Conservation (phyloP, 2,888 invertebrate species). For the Papilio protenor region DNA sequence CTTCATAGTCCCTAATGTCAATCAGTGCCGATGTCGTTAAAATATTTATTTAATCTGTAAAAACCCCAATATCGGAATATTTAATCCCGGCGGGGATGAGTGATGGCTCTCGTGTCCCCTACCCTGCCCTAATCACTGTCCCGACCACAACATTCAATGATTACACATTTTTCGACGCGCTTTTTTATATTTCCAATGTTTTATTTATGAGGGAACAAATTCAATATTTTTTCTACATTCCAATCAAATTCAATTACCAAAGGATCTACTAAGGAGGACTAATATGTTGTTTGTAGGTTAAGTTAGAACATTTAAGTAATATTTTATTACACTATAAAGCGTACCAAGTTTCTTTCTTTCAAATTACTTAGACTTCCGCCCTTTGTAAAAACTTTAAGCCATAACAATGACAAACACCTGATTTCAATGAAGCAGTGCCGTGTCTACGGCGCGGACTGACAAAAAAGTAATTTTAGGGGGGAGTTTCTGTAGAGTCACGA, state of each 20-base stretch:
- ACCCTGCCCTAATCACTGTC: conserved; percentile 11
- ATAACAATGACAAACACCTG: conserved; percentile 12
- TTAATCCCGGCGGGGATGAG: conserved; percentile 18
- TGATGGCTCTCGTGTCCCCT: conserved; percentile 3
- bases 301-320: not conserved
- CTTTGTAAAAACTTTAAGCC: not conserved
- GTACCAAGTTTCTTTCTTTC: not conserved
- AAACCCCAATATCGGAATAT: conserved; percentile 23
- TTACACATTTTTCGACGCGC: conserved; percentile 2
- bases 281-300: not conserved
- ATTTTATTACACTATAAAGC: too few species aligned
- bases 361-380: not conserved
- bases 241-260: not conserved
- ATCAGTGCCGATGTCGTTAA: not conserved
- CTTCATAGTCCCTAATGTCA: not conserved
- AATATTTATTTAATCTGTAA: conserved; percentile 29
- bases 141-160: not conserved
- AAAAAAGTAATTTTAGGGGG: conserved; percentile 25
- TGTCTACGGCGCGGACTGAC: not conserved
- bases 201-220: not conserved
- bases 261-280: not conserved
- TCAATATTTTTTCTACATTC: not conserved
- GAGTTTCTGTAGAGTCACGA: conserved; percentile 38
- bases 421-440: not conserved
- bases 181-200: conserved; percentile 3